Conservation (phyloP, 2,888 invertebrate genomes). For the Mactromeris polynyma region DNA sequence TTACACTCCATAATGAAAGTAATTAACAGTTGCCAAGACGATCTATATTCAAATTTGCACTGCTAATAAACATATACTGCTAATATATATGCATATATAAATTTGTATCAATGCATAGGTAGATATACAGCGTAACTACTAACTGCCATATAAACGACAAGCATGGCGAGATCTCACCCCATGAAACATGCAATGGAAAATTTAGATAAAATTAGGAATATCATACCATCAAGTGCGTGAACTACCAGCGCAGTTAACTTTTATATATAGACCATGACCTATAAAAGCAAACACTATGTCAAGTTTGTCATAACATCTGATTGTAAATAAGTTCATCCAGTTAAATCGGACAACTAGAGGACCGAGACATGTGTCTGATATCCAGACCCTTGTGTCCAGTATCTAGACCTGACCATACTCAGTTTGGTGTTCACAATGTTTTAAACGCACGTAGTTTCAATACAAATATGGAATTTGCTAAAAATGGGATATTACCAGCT, state of each 20-base stretch:
- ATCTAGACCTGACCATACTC: not conserved
- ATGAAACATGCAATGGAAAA: not conserved
- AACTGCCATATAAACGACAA: not conserved
- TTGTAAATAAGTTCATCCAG: not conserved
- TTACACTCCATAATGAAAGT: not conserved
- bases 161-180: not conserved
- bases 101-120: not conserved
- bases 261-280: not conserved
- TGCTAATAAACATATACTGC: too few relatives aligned
- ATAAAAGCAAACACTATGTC: not conserved
- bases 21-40: not conserved
- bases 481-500: not conserved
- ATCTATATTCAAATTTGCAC: too few relatives aligned
- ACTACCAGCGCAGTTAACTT: not conserved
- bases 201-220: not conserved
- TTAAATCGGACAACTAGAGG: not conserved
- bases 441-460: too few relatives aligned
- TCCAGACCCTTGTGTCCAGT: not conserved
- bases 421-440: not conserved
- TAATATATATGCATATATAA: too few relatives aligned
- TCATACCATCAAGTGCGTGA: not conserved
- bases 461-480: too few relatives aligned
- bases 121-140: not conserved
- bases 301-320: not conserved
- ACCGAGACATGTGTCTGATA: not conserved